Evolutionary conservation across 2,888 invertebrate species (phyloP).

Genomic region (Morpho deidamia): DNA sequence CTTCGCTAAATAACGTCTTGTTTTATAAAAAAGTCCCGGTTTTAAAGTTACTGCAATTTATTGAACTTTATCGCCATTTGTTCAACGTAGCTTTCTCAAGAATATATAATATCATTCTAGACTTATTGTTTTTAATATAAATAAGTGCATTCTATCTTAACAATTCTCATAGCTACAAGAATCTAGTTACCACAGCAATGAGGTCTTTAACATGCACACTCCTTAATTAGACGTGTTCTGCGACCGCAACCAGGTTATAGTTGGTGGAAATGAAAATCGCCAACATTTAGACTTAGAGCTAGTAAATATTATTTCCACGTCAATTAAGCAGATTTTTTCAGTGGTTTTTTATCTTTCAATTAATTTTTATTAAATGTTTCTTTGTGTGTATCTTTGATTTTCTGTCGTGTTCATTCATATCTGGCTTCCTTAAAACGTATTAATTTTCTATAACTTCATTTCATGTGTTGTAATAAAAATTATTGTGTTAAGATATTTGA

Average conservation of each 20-base stretch:
- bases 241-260: slow-evolving; percentile 25
- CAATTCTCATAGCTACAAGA: slow-evolving; percentile 25
- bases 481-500: too few species aligned
- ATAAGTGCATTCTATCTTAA: slow-evolving; percentile 20
- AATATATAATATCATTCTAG: slow-evolving; percentile 17
- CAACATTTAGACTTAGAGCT: background rate
- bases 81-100: slow-evolving; percentile 9
- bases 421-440: too few species aligned
- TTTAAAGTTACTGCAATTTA: too few species aligned
- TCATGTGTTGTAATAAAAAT: too few species aligned
- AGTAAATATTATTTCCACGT: background rate
- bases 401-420: too few species aligned
- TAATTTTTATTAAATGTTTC: background rate
- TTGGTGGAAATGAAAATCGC: slow-evolving; percentile 24
- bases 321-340: background rate
- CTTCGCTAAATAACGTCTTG: too few species aligned
- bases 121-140: slow-evolving; percentile 27
- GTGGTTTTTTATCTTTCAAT: background rate
- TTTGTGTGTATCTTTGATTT: too few species aligned
- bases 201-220: slow-evolving; percentile 38
- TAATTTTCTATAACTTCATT: too few species aligned
- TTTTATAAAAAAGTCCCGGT: too few species aligned
- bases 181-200: slow-evolving; percentile 34
- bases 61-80: background rate
- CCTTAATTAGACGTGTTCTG: slow-evolving; percentile 42